These are phyloP conservation scores for Cardiocondyla obscurior DNA, from an alignment of 1,140 invertebrate genomes.

Conservation along the genomic window DNA sequence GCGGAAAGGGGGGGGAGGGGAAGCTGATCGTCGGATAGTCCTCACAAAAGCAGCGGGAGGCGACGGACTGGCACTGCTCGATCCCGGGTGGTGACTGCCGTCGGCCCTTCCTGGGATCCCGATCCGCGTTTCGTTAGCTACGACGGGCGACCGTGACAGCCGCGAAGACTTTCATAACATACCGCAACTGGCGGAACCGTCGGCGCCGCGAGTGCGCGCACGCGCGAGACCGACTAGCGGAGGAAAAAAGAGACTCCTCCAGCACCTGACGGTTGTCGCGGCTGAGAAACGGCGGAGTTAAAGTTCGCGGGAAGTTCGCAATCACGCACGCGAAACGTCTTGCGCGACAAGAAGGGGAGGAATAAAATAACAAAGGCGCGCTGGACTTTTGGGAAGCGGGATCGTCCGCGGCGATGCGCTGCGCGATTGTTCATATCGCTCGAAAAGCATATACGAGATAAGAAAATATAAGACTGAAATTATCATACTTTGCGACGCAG, in stretches of 20 bases:
- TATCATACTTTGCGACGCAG: background rate
- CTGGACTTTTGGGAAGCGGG: background rate
- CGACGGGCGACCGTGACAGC: background rate
- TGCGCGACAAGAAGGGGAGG: background rate
- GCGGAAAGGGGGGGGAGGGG: too few relatives aligned
- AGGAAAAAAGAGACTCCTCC: background rate
- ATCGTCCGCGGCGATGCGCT: background rate
- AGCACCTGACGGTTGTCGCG: too few relatives aligned
- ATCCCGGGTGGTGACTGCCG: too few relatives aligned
- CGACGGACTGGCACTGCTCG: background rate
- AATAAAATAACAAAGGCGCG: background rate
- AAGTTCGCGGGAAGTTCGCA: background rate
- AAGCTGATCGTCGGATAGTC: too few relatives aligned
- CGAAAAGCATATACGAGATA: too few relatives aligned
- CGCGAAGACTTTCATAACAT: conserved; percentile 53
- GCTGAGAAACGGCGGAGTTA: background rate
- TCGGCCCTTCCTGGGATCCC: background rate
- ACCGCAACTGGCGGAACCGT: conserved; percentile 3
- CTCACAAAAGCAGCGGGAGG: background rate
- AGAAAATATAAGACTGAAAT: background rate
- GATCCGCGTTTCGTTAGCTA: background rate
- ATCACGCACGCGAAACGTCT: background rate
- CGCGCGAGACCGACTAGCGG: background rate
- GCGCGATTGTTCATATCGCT: background rate
- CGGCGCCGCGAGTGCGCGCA: background rate